A percentile compares a stretch with the other conserved stretches of the same genome.
phyloP scores from a whole-genome alignment of 37 sponge, comb jelly and placozoan species.

The Halichondria panicea region DNA sequence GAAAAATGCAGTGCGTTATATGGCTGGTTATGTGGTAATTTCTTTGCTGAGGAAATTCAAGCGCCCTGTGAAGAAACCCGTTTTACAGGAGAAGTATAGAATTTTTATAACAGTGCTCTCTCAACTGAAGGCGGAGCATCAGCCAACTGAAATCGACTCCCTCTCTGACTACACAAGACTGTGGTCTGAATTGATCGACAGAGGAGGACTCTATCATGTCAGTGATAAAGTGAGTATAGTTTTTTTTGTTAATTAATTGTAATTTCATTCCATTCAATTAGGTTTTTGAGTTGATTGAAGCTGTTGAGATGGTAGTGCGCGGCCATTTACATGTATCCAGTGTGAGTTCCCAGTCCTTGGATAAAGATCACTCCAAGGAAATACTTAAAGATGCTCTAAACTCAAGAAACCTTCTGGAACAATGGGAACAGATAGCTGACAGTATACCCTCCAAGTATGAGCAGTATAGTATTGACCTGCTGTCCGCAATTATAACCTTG shows the following conservation, averaged over 20 bases:
- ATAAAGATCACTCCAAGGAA: neutral
- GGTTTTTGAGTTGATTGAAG: conserved; percentile 15
- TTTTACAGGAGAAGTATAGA: neutral
- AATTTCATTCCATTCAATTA: neutral
- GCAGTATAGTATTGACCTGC: conserved; percentile 18
- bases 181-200: conserved; percentile 25
- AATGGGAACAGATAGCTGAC: conserved; percentile 15
- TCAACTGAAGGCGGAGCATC: conserved; percentile 2
- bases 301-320: conserved; percentile 11
- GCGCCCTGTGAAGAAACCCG: neutral
- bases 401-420: neutral
- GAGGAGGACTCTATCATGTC: conserved; percentile 25
- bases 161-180: conserved; percentile 2
- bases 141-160: conserved; percentile 2
- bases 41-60: neutral
- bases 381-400: conserved; percentile 6
- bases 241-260: neutral
- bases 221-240: conserved; percentile 1
- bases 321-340: neutral
- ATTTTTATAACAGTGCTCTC: neutral
- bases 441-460: conserved; percentile 23
- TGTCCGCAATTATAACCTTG: conserved; percentile 11
- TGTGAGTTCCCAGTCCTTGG: neutral
- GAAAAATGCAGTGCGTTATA: conserved; percentile 8
- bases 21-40: conserved; percentile 25